phyloP scores from a whole-genome alignment of 2,888 invertebrate genomes.

The Agrochola macilenta region DNA sequence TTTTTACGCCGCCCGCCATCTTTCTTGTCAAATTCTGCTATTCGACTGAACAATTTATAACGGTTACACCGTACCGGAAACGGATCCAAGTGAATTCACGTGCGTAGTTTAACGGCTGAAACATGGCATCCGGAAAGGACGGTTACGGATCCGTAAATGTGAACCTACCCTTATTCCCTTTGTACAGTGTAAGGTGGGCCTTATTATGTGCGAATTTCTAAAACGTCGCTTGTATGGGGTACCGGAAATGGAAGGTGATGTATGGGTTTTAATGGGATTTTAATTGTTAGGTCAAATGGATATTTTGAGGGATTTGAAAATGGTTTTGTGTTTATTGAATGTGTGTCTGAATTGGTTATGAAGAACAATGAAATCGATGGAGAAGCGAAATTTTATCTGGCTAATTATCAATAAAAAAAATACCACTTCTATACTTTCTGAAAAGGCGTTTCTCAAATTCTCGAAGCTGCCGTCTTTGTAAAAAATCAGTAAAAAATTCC shows the following conservation, averaged over 20 bases:
- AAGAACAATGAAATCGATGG: too few relatives aligned
- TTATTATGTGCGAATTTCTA: slow-evolving; percentile 79
- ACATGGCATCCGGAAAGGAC: slow-evolving; percentile 84
- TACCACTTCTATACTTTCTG: too few relatives aligned
- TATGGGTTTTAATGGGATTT: slow-evolving; percentile 36
- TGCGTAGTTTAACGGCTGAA: slow-evolving; percentile 83
- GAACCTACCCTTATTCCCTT: slow-evolving; percentile 64
- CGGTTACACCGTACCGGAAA: slow-evolving; percentile 79
- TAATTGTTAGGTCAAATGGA: slow-evolving; percentile 32
- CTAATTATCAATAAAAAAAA: too few relatives aligned
- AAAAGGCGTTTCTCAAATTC: too few relatives aligned
- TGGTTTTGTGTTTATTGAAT: slow-evolving; percentile 6
- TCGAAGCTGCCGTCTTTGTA: too few relatives aligned
- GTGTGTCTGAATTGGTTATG: background rate
- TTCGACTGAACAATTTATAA: slow-evolving; percentile 75
- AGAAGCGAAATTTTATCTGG: too few relatives aligned
- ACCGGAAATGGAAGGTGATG: slow-evolving; percentile 53
- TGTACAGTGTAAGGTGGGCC: slow-evolving; percentile 62
- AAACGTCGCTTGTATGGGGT: slow-evolving; percentile 59
- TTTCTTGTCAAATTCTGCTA: slow-evolving; percentile 65
- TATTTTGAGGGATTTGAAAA: slow-evolving; percentile 16
- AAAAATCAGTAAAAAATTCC: too few relatives aligned
- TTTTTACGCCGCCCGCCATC: slow-evolving; percentile 59
- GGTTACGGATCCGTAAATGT: slow-evolving; percentile 69
- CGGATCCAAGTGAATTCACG: slow-evolving; percentile 81